Base-by-base conservation (phyloP, 2,797 vertebrate genomes). In the Syncerus caffer region DNA sequence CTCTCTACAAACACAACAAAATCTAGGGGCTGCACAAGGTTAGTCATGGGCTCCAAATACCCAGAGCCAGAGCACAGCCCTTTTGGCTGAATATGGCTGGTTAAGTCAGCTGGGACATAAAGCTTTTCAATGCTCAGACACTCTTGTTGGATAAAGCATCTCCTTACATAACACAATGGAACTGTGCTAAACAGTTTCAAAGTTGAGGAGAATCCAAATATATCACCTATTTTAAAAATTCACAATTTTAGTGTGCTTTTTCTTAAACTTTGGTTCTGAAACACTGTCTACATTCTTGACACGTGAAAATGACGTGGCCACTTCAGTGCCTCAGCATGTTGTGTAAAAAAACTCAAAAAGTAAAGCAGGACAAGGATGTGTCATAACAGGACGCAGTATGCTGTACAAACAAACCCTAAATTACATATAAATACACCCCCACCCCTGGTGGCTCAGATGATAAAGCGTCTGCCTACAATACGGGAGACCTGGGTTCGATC, bases 251-350 rank as follows among this genome's bases (percentile, higher is more conserved):
- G 95, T 97, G 98, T 98, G 97, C 98, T 98, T 98, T 98, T 96
- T 95, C 95, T 98, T 98, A 98, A 98, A 98, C 97, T 99, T 98
- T 98, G 98, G 97, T 99, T 98, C 95, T 97, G 93, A 99, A 99
- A 99, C 98, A 99, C 98, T 98, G 97, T 98, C 98, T 99, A 98
- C 98, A 97, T 98, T 98, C 97, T 98, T 47, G 98, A 98, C 98
- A 98, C 98, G 25, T 98, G 98, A 98, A 98, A 98, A 98, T 98
- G 98, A 98, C 95, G 83, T 94, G 97, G 98, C 98, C 97, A 97
- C 98, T 92, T 97, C 97, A 93, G 97, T 98, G 98, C 97, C 98
- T 98, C 97, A 97, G 98, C 97, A 97, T 97, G 95, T 95, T 96
- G 95, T 98, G 92, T 98, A 98, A 98, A 98, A 96, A 97, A 98